Conservation (phyloP, 2,113 vertebrate species). For the Proterorhinus semilunaris region DNA sequence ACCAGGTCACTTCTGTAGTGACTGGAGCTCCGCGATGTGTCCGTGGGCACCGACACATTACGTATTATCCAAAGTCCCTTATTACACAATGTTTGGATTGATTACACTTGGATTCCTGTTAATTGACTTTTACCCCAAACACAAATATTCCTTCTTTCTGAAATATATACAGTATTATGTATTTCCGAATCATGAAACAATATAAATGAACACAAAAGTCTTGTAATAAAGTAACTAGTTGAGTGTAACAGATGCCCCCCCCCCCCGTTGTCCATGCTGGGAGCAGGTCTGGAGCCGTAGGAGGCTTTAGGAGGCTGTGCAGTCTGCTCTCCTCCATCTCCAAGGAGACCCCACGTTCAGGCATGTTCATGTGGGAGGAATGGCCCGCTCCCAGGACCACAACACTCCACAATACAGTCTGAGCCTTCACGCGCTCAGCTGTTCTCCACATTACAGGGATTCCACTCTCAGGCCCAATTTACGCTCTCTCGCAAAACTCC, state of each 20-base stretch:
- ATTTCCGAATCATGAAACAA: too few relatives aligned
- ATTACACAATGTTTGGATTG: too few relatives aligned
- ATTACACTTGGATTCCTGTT: too few relatives aligned
- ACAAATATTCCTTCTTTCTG: too few relatives aligned
- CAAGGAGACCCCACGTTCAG: constrained; percentile 63
- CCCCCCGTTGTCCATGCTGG: constrained; percentile 8
- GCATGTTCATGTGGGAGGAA: constrained; percentile 49
- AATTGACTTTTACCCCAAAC: too few relatives aligned
- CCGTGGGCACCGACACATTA: too few relatives aligned
- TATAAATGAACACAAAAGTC: too few relatives aligned
- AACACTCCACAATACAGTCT: constrained; percentile 21
- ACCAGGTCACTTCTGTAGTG: too few relatives aligned
- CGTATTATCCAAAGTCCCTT: too few relatives aligned
- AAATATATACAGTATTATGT: too few relatives aligned
- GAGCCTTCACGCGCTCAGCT: constrained; percentile 62
- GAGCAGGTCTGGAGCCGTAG: constrained; percentile 37
- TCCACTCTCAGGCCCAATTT: constrained; percentile 9
- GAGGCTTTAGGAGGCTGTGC: constrained; percentile 41
- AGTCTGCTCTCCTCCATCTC: constrained; percentile 51
- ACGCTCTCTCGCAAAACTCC: too few relatives aligned
- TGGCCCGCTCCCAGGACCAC: constrained; percentile 44
- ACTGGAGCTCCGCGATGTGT: too few relatives aligned
- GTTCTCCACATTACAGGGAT: constrained; percentile 59
- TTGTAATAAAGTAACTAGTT: background rate
- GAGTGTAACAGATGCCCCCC: background rate